phyloP scores from a whole-genome alignment of 2,888 invertebrate species.

The Rotaria sp. region DNA sequence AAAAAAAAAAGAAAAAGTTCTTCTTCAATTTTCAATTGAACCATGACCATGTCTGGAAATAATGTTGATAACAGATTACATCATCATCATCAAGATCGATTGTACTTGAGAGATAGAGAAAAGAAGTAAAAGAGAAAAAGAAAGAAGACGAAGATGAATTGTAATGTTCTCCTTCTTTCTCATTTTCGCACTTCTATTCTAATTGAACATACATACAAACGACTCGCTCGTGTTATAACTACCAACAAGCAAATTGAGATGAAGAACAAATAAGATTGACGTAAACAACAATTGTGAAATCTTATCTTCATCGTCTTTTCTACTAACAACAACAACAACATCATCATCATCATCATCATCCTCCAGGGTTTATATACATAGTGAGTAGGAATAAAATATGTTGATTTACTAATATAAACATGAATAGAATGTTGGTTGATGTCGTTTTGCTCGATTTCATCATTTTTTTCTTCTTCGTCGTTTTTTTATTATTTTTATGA shows the following conservation, averaged over 20 bases:
- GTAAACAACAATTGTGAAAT: not conserved
- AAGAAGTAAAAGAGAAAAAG: not conserved
- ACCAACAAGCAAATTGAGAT: not conserved
- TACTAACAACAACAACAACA: not conserved
- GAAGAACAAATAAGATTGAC: not conserved
- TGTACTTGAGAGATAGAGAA: not conserved
- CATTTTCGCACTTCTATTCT: not conserved
- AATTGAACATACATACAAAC: not conserved
- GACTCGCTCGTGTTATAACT: not conserved
- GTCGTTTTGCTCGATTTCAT: not conserved
- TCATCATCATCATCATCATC: not conserved
- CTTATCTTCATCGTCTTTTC: not conserved
- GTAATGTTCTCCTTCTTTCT: not conserved
- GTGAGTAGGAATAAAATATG: not conserved
- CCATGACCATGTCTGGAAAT: conserved; percentile 4
- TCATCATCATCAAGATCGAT: conserved; percentile 24
- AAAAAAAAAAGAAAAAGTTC: not conserved
- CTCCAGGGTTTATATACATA: not conserved
- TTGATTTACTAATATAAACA: not conserved
- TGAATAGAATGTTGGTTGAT: not conserved
- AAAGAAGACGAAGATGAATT: not conserved
- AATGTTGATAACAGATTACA: not conserved
- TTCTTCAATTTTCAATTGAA: not conserved
- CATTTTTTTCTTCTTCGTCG: not conserved
- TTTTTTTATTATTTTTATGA: not conserved